Conservation (phyloP, 2,888 invertebrate genomes). For the Sphaeridia pumilis region DNA sequence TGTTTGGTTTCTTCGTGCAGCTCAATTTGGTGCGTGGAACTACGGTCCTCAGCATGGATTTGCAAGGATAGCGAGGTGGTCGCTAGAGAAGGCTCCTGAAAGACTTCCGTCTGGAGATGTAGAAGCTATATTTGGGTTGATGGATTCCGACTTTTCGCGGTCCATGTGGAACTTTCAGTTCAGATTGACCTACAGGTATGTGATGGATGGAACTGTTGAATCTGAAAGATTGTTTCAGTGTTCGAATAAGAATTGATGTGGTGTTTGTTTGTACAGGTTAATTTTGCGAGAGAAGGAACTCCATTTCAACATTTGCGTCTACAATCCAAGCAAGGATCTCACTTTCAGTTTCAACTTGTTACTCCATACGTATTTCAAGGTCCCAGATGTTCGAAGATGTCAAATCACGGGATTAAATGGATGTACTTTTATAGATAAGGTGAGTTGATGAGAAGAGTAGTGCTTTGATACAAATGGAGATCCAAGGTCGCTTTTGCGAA, state of each 20-base stretch:
- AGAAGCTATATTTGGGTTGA: slow-evolving; percentile 79
- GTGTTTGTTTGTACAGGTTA: slow-evolving; percentile 55
- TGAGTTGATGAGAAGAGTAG: no score
- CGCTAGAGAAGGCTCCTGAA: slow-evolving; percentile 76
- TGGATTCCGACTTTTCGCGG: slow-evolving; percentile 83
- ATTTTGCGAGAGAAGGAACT: slow-evolving; percentile 82
- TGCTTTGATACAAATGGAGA: no score
- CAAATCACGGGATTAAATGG: slow-evolving; percentile 87
- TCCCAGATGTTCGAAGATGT: slow-evolving; percentile 81
- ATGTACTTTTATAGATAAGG: slow-evolving; percentile 79
- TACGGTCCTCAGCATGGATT: slow-evolving; percentile 95
- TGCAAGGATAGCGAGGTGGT: slow-evolving; percentile 85
- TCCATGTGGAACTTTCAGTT: slow-evolving; percentile 90
- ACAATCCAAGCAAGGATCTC: slow-evolving; percentile 84
- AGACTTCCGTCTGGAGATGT: slow-evolving; percentile 80
- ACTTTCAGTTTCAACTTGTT: slow-evolving; percentile 85
- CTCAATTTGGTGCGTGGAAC: slow-evolving; percentile 50
- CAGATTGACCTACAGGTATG: slow-evolving; percentile 34
- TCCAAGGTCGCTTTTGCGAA: not conserved
- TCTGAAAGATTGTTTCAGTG: no score
- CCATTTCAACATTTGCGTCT: slow-evolving; percentile 84
- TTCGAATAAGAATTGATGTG: not conserved
- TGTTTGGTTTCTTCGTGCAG: not conserved
- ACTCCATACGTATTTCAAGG: slow-evolving; percentile 90
- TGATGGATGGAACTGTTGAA: no score